These are phyloP conservation scores for Varanus salvator DNA, from an alignment of 2,113 vertebrate species.

Conservation along the genomic window DNA sequence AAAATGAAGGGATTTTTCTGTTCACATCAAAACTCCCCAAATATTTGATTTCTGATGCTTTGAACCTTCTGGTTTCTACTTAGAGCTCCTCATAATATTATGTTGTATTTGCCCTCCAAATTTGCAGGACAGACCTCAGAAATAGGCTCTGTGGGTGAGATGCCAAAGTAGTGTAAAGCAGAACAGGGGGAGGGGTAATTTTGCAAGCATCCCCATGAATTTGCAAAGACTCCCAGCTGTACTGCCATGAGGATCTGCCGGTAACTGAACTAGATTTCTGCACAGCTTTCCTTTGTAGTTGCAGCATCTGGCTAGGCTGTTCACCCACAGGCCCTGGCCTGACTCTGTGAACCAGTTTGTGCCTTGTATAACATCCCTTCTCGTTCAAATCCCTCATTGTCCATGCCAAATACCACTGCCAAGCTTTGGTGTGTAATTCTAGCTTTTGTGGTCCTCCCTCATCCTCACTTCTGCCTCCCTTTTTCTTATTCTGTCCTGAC, in stretches of 20 bases:
- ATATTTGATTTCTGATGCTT: not conserved
- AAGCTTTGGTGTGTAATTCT: too few species aligned
- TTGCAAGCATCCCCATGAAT: not conserved
- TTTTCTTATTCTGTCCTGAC: too few species aligned
- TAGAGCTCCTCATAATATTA: not conserved
- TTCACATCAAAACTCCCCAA: not conserved
- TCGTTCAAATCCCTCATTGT: not conserved
- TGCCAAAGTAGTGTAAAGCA: not conserved
- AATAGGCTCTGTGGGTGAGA: not conserved
- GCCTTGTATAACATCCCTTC: not conserved
- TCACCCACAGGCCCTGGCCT: not conserved
- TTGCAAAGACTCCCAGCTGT: not conserved
- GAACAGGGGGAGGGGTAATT: too few species aligned
- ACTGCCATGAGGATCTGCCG: too few species aligned
- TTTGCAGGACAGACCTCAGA: not conserved
- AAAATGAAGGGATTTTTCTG: not conserved
- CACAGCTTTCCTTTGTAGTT: not conserved
- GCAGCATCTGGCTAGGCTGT: not conserved
- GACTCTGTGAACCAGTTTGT: too few species aligned
- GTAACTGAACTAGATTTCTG: not conserved
- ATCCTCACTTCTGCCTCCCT: too few species aligned
- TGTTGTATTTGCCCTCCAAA: not conserved
- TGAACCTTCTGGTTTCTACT: not conserved
- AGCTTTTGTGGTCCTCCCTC: too few species aligned
- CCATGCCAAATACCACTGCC: not conserved